Evolutionary conservation across 2,888 invertebrate species (phyloP).

Genomic region (Automeris io): DNA sequence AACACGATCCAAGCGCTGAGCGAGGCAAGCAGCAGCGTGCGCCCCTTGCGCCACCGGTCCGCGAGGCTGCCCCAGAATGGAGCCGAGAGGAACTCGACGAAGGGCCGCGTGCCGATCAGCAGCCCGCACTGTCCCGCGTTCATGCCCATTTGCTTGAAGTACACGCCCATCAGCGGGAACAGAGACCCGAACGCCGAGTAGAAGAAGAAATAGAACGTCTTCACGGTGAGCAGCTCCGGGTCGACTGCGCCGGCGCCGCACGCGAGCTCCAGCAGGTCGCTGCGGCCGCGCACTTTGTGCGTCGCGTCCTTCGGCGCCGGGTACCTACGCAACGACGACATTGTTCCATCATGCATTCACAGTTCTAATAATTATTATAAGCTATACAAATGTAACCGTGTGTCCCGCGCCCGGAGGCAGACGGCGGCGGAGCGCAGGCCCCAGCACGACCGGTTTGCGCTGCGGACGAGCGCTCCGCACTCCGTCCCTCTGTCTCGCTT

Average conservation of each 20-base stretch:
- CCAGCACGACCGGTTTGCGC: background rate
- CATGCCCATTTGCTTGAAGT: slow-evolving; percentile 99
- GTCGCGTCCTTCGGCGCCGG: slow-evolving; percentile 92
- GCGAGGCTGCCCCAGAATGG: slow-evolving; percentile 99
- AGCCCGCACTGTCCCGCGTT: slow-evolving; percentile 96
- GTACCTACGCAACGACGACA: slow-evolving; percentile 81
- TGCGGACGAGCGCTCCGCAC: too few species aligned
- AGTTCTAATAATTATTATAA: too few species aligned
- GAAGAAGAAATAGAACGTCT: slow-evolving; percentile 99
- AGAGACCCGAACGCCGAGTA: slow-evolving; percentile 99
- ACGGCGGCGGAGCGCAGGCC: background rate
- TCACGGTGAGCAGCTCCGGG: slow-evolving; percentile 94
- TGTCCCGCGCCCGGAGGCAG: background rate
- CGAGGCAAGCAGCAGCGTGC: slow-evolving; percentile 91
- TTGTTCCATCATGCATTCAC: too few species aligned
- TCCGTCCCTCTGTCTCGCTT: too few species aligned
- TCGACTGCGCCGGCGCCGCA: slow-evolving; percentile 88
- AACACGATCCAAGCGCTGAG: slow-evolving; percentile 97
- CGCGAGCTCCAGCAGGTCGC: slow-evolving; percentile 89
- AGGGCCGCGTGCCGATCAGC: slow-evolving; percentile 96
- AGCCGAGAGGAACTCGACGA: slow-evolving; percentile 97
- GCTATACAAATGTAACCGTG: too few species aligned
- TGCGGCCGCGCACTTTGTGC: slow-evolving; percentile 91
- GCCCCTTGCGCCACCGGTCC: slow-evolving; percentile 91
- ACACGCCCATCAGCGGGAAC: slow-evolving; percentile 98